Evolutionary conservation across 2,888 invertebrate species (phyloP).

Genomic region (Blera fallax): DNA sequence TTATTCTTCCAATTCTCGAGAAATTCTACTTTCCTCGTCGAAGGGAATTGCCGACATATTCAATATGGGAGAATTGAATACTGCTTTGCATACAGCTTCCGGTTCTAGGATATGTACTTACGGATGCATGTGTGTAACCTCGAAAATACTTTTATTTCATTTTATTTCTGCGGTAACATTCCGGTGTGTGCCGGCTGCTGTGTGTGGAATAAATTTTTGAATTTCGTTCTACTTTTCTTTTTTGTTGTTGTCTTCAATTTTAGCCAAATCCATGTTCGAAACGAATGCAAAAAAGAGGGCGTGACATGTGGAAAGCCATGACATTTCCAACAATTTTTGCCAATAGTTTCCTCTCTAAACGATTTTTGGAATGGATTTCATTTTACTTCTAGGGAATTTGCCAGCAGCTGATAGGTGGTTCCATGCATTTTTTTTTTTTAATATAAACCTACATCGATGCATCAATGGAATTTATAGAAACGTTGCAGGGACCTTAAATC

Average conservation of each 20-base stretch:
- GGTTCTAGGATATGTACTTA: not conserved
- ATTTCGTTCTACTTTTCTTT: not conserved
- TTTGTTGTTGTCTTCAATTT: not conserved
- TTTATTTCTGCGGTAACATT: slow-evolving; percentile 43
- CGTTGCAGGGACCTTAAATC: slow-evolving; percentile 19
- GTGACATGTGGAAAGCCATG: slow-evolving; percentile 46
- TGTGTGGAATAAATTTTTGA: slow-evolving; percentile 51
- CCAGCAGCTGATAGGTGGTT: not conserved
- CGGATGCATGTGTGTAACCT: not conserved
- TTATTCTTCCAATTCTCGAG: slow-evolving; percentile 35
- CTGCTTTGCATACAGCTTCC: slow-evolving; percentile 16
- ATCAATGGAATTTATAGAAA: slow-evolving; percentile 14
- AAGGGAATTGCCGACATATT: slow-evolving; percentile 42
- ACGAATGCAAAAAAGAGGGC: slow-evolving; percentile 35
- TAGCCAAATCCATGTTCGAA: slow-evolving; percentile 11
- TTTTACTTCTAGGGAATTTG: not conserved
- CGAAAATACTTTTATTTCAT: slow-evolving; percentile 23
- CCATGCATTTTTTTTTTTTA: not conserved
- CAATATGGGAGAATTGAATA: slow-evolving; percentile 54
- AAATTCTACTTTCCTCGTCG: not conserved
- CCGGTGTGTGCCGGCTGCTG: slow-evolving; percentile 23
- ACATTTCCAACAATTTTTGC: slow-evolving; percentile 25
- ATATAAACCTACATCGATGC: not conserved
- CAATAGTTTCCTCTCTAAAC: slow-evolving; percentile 24
- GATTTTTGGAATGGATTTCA: slow-evolving; percentile 24